Base-by-base conservation (phyloP, 2,113 vertebrate genomes). In the Ameiurus melas region DNA sequence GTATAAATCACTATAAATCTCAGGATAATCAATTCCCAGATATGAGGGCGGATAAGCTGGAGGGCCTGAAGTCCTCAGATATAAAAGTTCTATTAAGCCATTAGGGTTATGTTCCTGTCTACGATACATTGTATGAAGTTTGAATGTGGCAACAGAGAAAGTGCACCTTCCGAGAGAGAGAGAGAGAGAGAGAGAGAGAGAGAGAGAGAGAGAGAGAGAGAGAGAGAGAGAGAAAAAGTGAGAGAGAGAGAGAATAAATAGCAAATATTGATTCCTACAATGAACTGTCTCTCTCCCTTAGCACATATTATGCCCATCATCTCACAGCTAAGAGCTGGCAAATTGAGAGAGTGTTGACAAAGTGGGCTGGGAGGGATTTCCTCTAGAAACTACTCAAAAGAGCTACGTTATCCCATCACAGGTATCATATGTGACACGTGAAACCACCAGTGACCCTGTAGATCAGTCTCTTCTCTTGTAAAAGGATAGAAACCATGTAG, bases 191-290 rank as follows among this genome's bases (percentile, higher is more conserved):
- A 6, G 5, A 43, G 43, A 43, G 43, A 43, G 43, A 43, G 43
- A 43, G 43, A 43, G 5, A 43, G 43, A 43, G 5, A 39, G 39
- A 39, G 39, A 39, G 39, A 3, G 39, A 39, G 39, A 39, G 39
- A 39, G 39, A 39, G 39, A 39, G 39, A 39, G 39, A 39, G 39
- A 39, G 39, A 43, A 4, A 43, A 4, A 43, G 39, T 4, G 39
- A 43, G 39, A 43, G 39, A 43, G 39, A 43, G 39, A 43, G 39
- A 43, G 39, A 43, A 97, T 97, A 97, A 99, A 98, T 98, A 98
- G 97, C 98, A 98, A 98, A 98, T 98, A 99, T 99, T 98, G 98
- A 99, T 98, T 97, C 97, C 95, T 97, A 97, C 97, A 98, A 98
- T 97, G 96, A 97, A 98, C 95, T 98, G 97, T 97, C 97, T 97